Evolutionary conservation across 2,113 vertebrate species (phyloP), one percentile per base, ranked within the genome.

Genomic region (Hyperopisus bebe): DNA sequence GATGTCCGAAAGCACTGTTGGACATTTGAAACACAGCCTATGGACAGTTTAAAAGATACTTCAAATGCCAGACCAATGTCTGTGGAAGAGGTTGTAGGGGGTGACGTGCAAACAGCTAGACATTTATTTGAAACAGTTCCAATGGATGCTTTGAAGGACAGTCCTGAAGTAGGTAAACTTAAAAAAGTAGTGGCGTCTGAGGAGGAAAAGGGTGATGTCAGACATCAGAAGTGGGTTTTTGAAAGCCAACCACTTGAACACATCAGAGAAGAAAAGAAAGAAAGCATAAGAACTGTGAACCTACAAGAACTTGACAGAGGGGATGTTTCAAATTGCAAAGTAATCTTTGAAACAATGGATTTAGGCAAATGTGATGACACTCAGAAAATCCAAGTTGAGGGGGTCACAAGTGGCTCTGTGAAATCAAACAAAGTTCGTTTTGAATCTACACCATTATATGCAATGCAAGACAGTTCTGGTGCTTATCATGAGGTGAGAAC

Each of bases 401-500:
- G 97, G 47, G 95, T 98, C 86, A 96, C 94, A 21, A 95, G 94
- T 91, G 98, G 98, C 46, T 96, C 96, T 7, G 98, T 98, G 66
- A 94, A 95, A 91, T 96, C 96, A 88, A 98, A 98, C 92, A 96
- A 95, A 95, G 95, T 94, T 88, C 95, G 98, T 27, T 98, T 98
- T 95, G 98, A 98, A 94, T 97, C 97, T 1, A 96, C 94, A 2
- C 97, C 97, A 0, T 92, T 98, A 66, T 98, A 98, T 88, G 98
- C 98, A 0, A 96, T 98, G 93, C 96, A 98, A 89, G 98, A 98
- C 94, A 96, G 95, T 91, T 95, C 95, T 77, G 98, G 98, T 27
- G 96, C 97, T 89, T 98, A 97, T 91, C 97, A 98, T 53, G 96
- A 98, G 93, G 97, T 98, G 48, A 97, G 93, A 94, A 98, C 98